Evolutionary conservation across 2,888 invertebrate genomes (phyloP).

Genomic region (Cataglyphis rosenhaueri): DNA sequence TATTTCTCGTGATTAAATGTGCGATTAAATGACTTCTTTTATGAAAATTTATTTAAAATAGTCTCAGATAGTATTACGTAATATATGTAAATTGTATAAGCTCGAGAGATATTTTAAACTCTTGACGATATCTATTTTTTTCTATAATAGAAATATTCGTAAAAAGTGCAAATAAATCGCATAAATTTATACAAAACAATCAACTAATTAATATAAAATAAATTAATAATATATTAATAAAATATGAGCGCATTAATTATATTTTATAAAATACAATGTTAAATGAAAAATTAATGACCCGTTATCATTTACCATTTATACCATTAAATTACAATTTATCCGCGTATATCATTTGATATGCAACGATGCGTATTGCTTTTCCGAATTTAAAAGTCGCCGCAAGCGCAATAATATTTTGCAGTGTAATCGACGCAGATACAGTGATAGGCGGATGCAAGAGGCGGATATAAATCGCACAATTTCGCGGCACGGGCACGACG

Average conservation of each 20-base stretch:
- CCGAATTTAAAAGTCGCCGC: conserved; percentile 10
- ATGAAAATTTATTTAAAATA: not conserved
- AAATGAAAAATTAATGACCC: conserved; percentile 12
- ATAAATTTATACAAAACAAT: not conserved
- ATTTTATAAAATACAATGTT: not conserved
- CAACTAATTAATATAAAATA: conserved; percentile 6
- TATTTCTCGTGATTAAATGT: not conserved
- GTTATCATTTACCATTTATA: not conserved
- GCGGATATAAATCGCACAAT: conserved; percentile 36
- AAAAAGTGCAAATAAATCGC: not conserved
- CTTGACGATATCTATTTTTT: not conserved
- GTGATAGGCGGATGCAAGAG: conserved; percentile 7
- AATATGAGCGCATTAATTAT: not conserved
- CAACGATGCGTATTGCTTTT: conserved; percentile 2
- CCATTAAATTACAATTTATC: not conserved
- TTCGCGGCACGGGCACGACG: not conserved
- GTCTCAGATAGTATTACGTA: not conserved
- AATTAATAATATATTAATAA: conserved; percentile 22
- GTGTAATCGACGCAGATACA: conserved; percentile 23
- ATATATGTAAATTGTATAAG: not conserved
- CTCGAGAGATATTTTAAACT: not conserved
- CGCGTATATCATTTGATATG: conserved; percentile 11
- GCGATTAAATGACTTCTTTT: not conserved
- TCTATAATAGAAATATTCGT: not conserved
- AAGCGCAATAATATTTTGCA: conserved; percentile 40